These are phyloP conservation scores for Eledona agricola DNA, from an alignment of 2,888 invertebrate species.

Conservation along the genomic window DNA sequence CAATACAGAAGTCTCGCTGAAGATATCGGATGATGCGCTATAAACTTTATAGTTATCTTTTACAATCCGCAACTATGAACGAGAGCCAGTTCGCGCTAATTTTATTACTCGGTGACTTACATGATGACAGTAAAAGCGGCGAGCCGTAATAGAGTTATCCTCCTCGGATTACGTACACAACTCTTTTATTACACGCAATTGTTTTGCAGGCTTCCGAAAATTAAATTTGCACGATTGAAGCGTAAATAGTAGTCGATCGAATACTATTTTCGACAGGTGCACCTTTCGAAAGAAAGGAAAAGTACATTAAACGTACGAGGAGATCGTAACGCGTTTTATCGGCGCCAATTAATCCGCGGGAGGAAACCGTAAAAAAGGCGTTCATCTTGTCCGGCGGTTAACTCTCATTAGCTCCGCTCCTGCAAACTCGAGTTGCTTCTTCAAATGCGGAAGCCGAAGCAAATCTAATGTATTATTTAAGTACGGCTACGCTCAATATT, in stretches of 20 bases:
- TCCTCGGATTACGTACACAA: neutral
- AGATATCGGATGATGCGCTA: slow-evolving; percentile 18
- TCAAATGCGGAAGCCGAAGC: no score
- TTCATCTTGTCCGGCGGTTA: no score
- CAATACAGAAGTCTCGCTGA: slow-evolving; percentile 7
- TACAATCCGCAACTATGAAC: slow-evolving; percentile 9
- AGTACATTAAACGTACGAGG: neutral
- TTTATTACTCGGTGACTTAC: slow-evolving; percentile 10
- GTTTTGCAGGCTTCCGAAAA: no score
- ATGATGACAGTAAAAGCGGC: neutral
- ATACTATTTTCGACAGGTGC: slow-evolving; percentile 16
- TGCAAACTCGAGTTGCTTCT: no score
- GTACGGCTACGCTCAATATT: no score
- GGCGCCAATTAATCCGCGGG: no score
- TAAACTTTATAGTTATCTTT: slow-evolving; percentile 18
- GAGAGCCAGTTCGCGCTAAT: slow-evolving; percentile 20
- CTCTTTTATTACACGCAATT: no score
- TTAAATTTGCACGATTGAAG: no score
- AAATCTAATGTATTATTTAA: no score
- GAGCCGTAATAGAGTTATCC: neutral
- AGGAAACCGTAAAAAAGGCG: no score
- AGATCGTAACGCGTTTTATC: no score
- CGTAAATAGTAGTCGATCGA: slow-evolving; percentile 17
- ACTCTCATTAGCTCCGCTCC: no score
- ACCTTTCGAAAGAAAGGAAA: slow-evolving; percentile 22